Evolutionary conservation across 1,140 invertebrate species (phyloP).

Genomic region (Epicauta chinensis): DNA sequence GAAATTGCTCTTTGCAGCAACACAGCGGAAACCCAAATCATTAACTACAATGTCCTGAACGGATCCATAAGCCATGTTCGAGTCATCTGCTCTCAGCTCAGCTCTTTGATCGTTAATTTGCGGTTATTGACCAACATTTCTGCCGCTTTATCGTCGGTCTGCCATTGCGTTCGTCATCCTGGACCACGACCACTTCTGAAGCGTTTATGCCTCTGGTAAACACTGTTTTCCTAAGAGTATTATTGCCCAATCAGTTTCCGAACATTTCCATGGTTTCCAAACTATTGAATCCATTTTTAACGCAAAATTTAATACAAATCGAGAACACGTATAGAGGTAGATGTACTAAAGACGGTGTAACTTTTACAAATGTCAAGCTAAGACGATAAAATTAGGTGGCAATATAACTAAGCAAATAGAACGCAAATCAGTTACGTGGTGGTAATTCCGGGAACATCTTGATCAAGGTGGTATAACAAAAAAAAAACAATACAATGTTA

Average conservation of each 20-base stretch:
- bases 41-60: slow-evolving; percentile 13
- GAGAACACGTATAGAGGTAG: too few relatives aligned
- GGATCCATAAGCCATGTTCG: slow-evolving; percentile 12
- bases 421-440: too few relatives aligned
- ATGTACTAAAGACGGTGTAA: too few relatives aligned
- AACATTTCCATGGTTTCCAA: background rate
- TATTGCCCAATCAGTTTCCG: background rate
- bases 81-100: slow-evolving; percentile 9
- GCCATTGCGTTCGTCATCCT: too few relatives aligned
- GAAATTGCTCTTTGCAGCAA: slow-evolving; percentile 3
- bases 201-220: too few relatives aligned
- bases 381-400: too few relatives aligned
- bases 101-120: slow-evolving; percentile 13
- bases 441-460: too few relatives aligned
- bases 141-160: slow-evolving; percentile 8
- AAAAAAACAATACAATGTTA: too few relatives aligned
- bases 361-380: too few relatives aligned
- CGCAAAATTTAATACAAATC: slow-evolving; percentile 5
- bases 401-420: too few relatives aligned
- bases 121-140: slow-evolving; percentile 15
- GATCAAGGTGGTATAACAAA: too few relatives aligned
- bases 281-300: slow-evolving; percentile 6
- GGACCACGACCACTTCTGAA: too few relatives aligned
- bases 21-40: slow-evolving; percentile 8
- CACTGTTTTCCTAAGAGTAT: background rate